Base-by-base conservation (phyloP, 2,888 invertebrate genomes). In the Griposia aprilina region DNA sequence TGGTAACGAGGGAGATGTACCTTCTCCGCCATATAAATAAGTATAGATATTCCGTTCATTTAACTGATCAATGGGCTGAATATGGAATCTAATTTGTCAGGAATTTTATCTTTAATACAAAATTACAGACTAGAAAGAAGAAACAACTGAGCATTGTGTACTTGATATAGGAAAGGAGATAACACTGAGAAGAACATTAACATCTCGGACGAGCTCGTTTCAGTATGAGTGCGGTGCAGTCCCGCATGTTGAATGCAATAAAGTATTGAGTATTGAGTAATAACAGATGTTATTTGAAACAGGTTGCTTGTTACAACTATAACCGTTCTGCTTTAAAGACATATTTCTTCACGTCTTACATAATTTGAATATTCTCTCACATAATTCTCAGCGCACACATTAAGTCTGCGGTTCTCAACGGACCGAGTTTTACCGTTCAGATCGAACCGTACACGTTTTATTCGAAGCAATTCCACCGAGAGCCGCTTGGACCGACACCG, bases 351-450 rank as follows among this genome's bases (percentile, higher is more conserved):
- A 52, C 10, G 55, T 10, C 5, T 30, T 23, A 36, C 26, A 45
- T 48, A 20, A 30, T 41, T 26, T 48, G n/a, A n/a, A n/a, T n/a
- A n/a, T n/a, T n/a, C n/a, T n/a, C n/a, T n/a, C n/a, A n/a, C n/a
- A n/a, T n/a, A n/a, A n/a, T n/a, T 17, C 13, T 52, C 3, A 36
- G 23, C 45, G 26, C 63, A 52, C n/a, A 52, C 45, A 36, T 59
- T 41, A 48, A 26, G 7, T 45, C 52, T 48, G 23, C 6, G 70
- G 66, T 36, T 73, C 48, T 45, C 62, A 57, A 45, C 57, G 69
- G 76, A 73, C 70, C 67, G 63, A 81, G 70, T 76, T 84, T 36
- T 50, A 20, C 26, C 45, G 26, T 8, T 41, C 15, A n/a, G 50
- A 65, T 30, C 41, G 36, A 71, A 70, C 23, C 70, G 72, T 48